Conservation (phyloP, 2,113 vertebrate genomes). For the Ceuthmochares aereus region DNA sequence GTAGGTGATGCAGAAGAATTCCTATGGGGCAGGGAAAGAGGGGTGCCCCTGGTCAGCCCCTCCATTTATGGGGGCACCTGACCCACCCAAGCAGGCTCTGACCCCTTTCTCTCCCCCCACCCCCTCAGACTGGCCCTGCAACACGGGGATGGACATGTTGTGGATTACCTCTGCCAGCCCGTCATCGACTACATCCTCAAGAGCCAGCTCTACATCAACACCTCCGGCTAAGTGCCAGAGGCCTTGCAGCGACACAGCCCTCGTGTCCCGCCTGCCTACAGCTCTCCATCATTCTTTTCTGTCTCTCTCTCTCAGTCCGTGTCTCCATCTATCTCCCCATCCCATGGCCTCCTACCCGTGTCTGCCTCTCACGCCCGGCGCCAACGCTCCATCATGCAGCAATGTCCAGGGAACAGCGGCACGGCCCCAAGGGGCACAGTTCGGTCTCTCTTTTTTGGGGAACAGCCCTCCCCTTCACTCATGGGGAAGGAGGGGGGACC, state of each 20-base stretch:
- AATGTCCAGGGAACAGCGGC: constrained; percentile 38
- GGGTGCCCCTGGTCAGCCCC: neutral
- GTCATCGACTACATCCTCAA: constrained; percentile 99
- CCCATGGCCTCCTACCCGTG: constrained; percentile 39
- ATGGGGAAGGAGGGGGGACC: neutral
- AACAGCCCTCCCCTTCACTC: neutral
- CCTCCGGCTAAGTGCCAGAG: constrained; percentile 85
- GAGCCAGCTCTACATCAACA: constrained; percentile 97
- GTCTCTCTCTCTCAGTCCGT: constrained; percentile 40
- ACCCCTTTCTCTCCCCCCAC: neutral
- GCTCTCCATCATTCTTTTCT: constrained; percentile 47
- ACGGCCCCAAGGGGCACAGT: neutral
- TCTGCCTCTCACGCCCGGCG: constrained; percentile 51
- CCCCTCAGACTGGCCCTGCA: constrained; percentile 91
- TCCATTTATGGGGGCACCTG: neutral
- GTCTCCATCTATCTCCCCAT: constrained; percentile 71
- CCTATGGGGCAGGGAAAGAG: rapidly evolving
- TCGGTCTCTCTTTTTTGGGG: constrained; percentile 40
- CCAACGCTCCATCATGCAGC: constrained; percentile 31
- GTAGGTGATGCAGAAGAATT: constrained; percentile 63
- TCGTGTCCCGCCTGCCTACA: neutral
- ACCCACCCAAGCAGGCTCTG: neutral
- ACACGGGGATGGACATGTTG: constrained; percentile 94
- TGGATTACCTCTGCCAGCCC: constrained; percentile 95
- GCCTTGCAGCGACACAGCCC: neutral